A percentile compares a stretch with the other conserved stretches of the same genome.
Evolutionary conservation across 2,797 vertebrate genomes (phyloP).

Genomic region (Bovichtus variegatus): DNA sequence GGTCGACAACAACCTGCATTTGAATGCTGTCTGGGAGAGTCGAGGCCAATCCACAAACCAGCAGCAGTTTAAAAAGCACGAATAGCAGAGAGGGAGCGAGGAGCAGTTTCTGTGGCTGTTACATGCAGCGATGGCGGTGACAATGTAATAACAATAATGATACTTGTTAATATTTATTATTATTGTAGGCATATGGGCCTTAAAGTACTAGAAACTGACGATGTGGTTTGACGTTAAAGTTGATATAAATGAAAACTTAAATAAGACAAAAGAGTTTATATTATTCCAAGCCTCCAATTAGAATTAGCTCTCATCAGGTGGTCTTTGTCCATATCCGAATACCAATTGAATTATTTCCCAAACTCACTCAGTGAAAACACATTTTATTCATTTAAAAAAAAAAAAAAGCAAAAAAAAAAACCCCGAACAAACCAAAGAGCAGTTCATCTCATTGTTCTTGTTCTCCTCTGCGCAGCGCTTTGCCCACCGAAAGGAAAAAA

Average conservation of each 20-base stretch:
- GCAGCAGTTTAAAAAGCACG: slow-evolving; percentile 49
- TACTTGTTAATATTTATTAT: background rate
- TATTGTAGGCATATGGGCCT: background rate
- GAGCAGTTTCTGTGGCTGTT: slow-evolving; percentile 41
- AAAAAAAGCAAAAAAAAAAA: slow-evolving; percentile 3
- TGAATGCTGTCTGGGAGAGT: slow-evolving; percentile 85
- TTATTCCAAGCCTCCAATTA: background rate
- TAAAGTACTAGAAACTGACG: background rate
- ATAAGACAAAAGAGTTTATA: background rate
- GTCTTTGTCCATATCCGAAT: background rate
- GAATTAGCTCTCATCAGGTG: background rate
- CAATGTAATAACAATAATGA: background rate
- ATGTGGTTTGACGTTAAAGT: background rate
- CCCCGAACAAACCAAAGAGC: too few relatives aligned
- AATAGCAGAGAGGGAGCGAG: slow-evolving; percentile 10
- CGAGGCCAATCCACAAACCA: slow-evolving; percentile 84
- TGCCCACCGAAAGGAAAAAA: slow-evolving; percentile 61
- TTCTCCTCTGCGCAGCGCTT: slow-evolving; percentile 49
- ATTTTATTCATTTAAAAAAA: background rate
- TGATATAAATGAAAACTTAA: background rate
- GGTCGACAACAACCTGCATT: slow-evolving; percentile 80
- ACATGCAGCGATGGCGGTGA: background rate
- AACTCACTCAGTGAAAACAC: background rate
- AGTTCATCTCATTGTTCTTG: slow-evolving; percentile 16
- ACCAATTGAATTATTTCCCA: background rate